Evolutionary conservation across 2,113 vertebrate species (phyloP).

Genomic region (Oostethus manadensis): DNA sequence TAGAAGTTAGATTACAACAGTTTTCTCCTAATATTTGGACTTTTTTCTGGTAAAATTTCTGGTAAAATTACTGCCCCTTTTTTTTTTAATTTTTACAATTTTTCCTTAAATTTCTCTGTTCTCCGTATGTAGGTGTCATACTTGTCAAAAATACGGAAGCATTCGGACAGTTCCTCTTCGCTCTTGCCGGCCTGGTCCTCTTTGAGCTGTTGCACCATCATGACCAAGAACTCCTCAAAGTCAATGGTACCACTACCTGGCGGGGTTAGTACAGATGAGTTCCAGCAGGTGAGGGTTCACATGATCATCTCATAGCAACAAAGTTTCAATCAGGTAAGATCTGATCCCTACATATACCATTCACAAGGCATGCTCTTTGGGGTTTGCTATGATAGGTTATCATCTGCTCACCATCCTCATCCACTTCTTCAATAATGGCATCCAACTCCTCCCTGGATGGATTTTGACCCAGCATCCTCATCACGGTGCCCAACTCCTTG

Average conservation of each 20-base stretch:
- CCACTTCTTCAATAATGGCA: constrained; percentile 97
- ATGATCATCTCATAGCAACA: neutral
- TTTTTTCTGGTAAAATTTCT: too few relatives aligned
- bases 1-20: too few relatives aligned
- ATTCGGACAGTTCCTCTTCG: constrained; percentile 94
- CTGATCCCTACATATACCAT: too few relatives aligned
- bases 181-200: constrained; percentile 94
- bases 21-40: too few relatives aligned
- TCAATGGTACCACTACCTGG: constrained; percentile 96
- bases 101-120: too few relatives aligned
- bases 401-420: constrained; percentile 84
- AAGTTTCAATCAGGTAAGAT: too few relatives aligned
- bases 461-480: constrained; percentile 97
- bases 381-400: too few relatives aligned
- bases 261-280: neutral
- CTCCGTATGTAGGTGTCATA: constrained; percentile 38
- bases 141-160: constrained; percentile 95
- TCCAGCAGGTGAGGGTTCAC: neutral
- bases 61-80: too few relatives aligned
- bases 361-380: too few relatives aligned
- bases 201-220: constrained; percentile 99
- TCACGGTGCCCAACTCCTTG: constrained; percentile 93
- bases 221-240: constrained; percentile 99
- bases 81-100: too few relatives aligned
- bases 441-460: constrained; percentile 95